Percentiles rank a stretch among this genome's conserved stretches.
phyloP scores from a whole-genome alignment of 1,140 invertebrate genomes.

The Manduca sexta region DNA sequence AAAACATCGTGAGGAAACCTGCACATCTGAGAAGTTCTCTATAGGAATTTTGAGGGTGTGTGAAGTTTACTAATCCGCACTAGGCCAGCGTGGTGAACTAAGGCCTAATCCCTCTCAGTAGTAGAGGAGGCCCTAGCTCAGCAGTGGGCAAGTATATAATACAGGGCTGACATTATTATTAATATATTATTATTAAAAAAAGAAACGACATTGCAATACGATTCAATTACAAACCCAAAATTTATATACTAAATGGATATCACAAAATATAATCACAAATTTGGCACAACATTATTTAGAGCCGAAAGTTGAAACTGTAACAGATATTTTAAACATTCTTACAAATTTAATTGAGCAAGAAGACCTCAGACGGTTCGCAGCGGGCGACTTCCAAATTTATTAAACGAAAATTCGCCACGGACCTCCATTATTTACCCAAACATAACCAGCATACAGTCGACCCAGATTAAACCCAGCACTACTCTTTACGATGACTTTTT shows the following conservation, averaged over 20 bases:
- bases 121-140: no score
- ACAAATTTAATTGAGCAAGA: slow-evolving; percentile 66
- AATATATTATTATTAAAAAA: no score
- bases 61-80: no score
- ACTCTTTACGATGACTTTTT: slow-evolving; percentile 70
- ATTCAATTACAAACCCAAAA: background rate
- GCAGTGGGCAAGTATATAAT: no score
- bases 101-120: no score
- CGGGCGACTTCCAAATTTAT: slow-evolving; percentile 64
- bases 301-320: slow-evolving; percentile 59
- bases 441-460: slow-evolving; percentile 63
- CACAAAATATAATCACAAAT: slow-evolving; percentile 59
- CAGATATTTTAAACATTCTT: slow-evolving; percentile 69
- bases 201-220: no score
- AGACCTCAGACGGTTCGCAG: slow-evolving; percentile 53
- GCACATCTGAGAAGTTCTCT: no score
- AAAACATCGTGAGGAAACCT: no score
- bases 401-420: slow-evolving; percentile 54
- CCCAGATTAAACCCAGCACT: slow-evolving; percentile 57
- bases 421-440: slow-evolving; percentile 61
- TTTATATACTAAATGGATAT: slow-evolving; percentile 1
- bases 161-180: no score
- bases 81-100: no score
- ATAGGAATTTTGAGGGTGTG: no score
- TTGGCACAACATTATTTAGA: slow-evolving; percentile 60